Conservation (phyloP, 2,888 invertebrate genomes). For the Xestia sexstrigata region DNA sequence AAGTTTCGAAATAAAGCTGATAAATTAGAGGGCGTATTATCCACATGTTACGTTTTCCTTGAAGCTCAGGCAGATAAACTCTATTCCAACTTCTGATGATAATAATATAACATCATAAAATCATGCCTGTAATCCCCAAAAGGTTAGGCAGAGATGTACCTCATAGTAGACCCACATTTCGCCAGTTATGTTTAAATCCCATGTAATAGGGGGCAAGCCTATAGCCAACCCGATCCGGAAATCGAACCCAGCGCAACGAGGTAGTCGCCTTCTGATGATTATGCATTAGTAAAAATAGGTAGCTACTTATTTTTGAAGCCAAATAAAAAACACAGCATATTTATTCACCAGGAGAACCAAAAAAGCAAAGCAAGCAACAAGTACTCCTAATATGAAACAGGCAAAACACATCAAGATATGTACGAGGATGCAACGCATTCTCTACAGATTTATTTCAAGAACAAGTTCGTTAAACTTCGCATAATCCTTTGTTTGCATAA, state of each 20-base stretch:
- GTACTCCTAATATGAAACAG: constrained; percentile 2
- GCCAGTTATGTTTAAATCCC: too few species aligned
- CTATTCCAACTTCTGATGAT: background rate
- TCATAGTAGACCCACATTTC: too few species aligned
- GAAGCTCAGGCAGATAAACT: background rate
- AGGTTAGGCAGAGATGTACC: too few species aligned
- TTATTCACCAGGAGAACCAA: background rate
- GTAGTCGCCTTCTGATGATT: background rate
- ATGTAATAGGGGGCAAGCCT: too few species aligned
- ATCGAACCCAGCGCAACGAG: background rate
- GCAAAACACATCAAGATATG: constrained; percentile 17
- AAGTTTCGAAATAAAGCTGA: background rate
- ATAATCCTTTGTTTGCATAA: constrained; percentile 50
- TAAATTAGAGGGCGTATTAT: background rate
- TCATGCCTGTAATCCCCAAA: too few species aligned
- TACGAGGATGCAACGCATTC: background rate
- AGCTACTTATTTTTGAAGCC: background rate
- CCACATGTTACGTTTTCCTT: background rate
- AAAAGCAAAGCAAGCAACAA: too few species aligned
- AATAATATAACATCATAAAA: background rate
- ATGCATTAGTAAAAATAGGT: background rate
- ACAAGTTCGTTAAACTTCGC: constrained; percentile 31
- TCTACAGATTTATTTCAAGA: constrained; percentile 23
- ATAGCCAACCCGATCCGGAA: too few species aligned
- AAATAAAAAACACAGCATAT: background rate